Percentiles rank a stretch among this genome's conserved stretches.
These are phyloP conservation scores for Busseola fusca DNA, from an alignment of 2,888 invertebrate species.

Conservation along the genomic window DNA sequence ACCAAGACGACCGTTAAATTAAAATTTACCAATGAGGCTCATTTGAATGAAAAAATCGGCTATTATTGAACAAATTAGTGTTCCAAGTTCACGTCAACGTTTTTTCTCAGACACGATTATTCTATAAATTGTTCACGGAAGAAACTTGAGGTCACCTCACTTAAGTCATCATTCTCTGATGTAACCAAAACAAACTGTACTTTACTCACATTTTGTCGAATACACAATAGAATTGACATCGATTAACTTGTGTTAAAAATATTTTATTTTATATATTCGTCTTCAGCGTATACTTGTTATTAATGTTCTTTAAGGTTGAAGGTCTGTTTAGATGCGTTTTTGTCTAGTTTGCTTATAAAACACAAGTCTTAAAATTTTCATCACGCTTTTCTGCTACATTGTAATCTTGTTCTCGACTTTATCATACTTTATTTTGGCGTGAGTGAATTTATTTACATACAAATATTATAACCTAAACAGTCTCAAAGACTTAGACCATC, in stretches of 20 bases:
- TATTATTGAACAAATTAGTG: slow-evolving; percentile 18
- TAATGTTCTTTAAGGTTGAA: slow-evolving; percentile 20
- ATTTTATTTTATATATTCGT: slow-evolving; percentile 14
- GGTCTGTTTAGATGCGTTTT: slow-evolving; percentile 10
- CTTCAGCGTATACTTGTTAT: slow-evolving; percentile 22
- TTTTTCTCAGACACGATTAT: slow-evolving; percentile 39
- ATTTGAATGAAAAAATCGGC: slow-evolving; percentile 10
- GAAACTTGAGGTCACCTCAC: slow-evolving; percentile 51
- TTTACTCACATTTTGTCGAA: slow-evolving; percentile 25
- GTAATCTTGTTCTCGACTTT: slow-evolving; percentile 15
- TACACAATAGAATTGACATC: slow-evolving; percentile 57
- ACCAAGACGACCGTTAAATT: not conserved
- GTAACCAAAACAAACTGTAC: slow-evolving; percentile 48
- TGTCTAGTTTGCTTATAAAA: slow-evolving; percentile 11
- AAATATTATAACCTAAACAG: not conserved
- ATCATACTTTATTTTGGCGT: slow-evolving; percentile 20
- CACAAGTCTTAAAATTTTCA: slow-evolving; percentile 6
- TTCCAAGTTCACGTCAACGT: slow-evolving; percentile 43
- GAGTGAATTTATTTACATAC: slow-evolving; percentile 1
- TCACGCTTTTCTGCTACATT: slow-evolving; percentile 27
- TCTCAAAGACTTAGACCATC: slow-evolving; percentile 1
- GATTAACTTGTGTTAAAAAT: slow-evolving; percentile 31
- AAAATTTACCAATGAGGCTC: not conserved
- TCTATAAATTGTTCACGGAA: slow-evolving; percentile 57
- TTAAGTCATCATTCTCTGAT: slow-evolving; percentile 53